Conservation (phyloP, 2,113 vertebrate species). For the Myrmecophaga tridactyla region DNA sequence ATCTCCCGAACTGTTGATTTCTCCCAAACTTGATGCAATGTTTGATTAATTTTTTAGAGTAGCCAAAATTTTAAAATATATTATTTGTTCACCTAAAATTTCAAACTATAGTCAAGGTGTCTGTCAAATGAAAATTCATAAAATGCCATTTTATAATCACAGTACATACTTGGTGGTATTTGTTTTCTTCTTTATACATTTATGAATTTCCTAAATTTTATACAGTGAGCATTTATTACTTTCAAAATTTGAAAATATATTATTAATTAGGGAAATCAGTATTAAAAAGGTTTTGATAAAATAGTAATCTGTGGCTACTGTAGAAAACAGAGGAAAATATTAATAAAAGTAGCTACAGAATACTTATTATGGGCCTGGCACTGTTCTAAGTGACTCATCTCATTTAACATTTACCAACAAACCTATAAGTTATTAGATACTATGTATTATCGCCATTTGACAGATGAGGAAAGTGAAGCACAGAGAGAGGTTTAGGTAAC, state of each 20-base stretch:
- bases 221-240: background rate
- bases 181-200: background rate
- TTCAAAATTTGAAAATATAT: background rate
- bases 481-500: background rate
- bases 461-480: background rate
- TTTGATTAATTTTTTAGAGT: background rate
- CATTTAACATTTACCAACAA: background rate
- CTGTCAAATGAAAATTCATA: background rate
- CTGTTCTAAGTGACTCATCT: background rate
- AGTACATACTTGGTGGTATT: background rate
- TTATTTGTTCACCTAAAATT: conserved; percentile 10
- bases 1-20: background rate
- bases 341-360: conserved; percentile 2
- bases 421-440: background rate
- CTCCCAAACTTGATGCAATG: background rate
- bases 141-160: conserved; percentile 14
- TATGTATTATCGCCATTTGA: background rate
- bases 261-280: background rate
- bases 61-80: conserved; percentile 13
- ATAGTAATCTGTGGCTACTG: background rate
- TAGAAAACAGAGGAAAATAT: conserved; percentile 4
- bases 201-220: background rate
- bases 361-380: background rate
- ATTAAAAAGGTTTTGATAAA: background rate
- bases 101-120: conserved; percentile 34